Conservation (phyloP, 2,113 vertebrate genomes). For the Chamaetylas fuelleborni region DNA sequence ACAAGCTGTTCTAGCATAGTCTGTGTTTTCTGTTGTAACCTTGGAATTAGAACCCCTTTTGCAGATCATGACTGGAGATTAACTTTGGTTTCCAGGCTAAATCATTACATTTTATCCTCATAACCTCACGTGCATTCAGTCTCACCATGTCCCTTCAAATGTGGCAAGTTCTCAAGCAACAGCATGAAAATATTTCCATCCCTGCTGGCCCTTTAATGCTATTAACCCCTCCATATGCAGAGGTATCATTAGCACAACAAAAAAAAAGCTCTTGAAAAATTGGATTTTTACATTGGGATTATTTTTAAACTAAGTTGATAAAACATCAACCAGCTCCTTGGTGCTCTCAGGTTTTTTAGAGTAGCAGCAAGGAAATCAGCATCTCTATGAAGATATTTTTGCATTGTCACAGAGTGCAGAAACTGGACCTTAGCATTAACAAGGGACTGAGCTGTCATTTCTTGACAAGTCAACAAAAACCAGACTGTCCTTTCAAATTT, state of each 20-base stretch:
- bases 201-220: neutral
- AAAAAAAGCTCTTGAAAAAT: neutral
- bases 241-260: neutral
- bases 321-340: neutral
- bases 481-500: neutral
- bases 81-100: neutral
- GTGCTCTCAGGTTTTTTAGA: neutral
- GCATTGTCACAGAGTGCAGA: neutral
- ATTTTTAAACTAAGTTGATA: neutral
- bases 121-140: fast-evolving
- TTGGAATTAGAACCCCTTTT: neutral
- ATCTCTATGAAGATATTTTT: neutral
- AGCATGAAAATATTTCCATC: neutral
- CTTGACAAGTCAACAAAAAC: neutral
- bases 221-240: neutral
- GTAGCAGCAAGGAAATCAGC: neutral
- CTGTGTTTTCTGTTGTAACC: neutral
- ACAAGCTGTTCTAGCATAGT: neutral
- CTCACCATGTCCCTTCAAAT: neutral
- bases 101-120: neutral
- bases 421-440: neutral
- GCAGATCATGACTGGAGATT: neutral
- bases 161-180: neutral
- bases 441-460: neutral
- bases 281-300: neutral